phyloP scores from a whole-genome alignment of 2,113 vertebrate genomes.

The Cromileptes altivelis region DNA sequence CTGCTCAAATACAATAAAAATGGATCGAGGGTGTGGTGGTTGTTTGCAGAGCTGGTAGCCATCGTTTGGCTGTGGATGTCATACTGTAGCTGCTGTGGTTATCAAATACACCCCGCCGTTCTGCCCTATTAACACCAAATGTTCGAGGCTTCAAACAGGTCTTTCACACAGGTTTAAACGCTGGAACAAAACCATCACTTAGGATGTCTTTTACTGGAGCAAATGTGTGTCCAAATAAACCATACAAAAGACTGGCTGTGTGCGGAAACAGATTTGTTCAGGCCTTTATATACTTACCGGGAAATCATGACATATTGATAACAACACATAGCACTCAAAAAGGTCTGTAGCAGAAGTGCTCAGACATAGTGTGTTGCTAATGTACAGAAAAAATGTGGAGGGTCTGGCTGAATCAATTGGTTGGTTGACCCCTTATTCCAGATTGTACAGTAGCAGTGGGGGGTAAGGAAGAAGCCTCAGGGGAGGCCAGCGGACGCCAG shows the following conservation, averaged over 20 bases:
- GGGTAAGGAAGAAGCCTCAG: slow-evolving; percentile 22
- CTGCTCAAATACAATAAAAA: slow-evolving; percentile 99
- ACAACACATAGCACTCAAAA: background rate
- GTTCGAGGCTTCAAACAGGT: slow-evolving; percentile 65
- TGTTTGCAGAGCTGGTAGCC: slow-evolving; percentile 93
- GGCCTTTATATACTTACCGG: background rate
- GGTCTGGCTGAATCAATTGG: background rate
- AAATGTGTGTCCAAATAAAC: slow-evolving; percentile 48
- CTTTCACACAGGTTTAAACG: slow-evolving; percentile 66
- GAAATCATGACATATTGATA: background rate
- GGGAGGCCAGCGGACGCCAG: slow-evolving; percentile 27
- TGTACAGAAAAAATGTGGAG: slow-evolving; percentile 15
- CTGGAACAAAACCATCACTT: slow-evolving; percentile 69
- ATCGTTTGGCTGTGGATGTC: slow-evolving; percentile 91
- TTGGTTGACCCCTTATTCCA: slow-evolving; percentile 22
- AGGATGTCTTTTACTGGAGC: slow-evolving; percentile 48
- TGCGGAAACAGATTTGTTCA: slow-evolving; percentile 34
- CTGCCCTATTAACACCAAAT: slow-evolving; percentile 82
- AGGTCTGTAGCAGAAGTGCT: background rate
- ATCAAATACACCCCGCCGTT: slow-evolving; percentile 81
- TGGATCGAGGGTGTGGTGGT: slow-evolving; percentile 96
- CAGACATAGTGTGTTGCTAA: background rate
- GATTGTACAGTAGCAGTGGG: slow-evolving; percentile 44
- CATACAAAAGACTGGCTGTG: background rate
- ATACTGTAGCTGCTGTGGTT: slow-evolving; percentile 88